Evolutionary conservation across 1,140 invertebrate genomes (phyloP), one percentile per base, ranked within the genome.

Genomic region (Formica selysi): DNA sequence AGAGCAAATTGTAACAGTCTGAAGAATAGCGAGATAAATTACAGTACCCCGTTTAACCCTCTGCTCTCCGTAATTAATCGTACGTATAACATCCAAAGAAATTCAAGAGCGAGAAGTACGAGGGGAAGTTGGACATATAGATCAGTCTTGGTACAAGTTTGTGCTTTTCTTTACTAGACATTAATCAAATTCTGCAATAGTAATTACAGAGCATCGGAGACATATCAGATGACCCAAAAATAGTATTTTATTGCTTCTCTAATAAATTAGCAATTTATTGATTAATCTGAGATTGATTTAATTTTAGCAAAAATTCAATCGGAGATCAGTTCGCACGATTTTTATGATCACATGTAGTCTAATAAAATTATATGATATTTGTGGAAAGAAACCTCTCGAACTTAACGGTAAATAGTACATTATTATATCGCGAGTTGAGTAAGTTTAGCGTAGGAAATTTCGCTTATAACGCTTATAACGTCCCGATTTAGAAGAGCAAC

Each of bases 1-100:
- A 71, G 68, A 44, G 79, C n/a, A 73, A 83, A 83, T 83, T 83
- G 54, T 68, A n/a, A 73, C 79, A n/a, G 67, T 22, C 51, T 59
- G 54, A 71, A 83, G 67, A 73, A 73, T 83, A 83, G 67, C 36
- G 38, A 73, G 68, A 83, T 61, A 83, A 83, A 83, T 83, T 83
- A 32, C 26, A 44, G 38, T 44, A 36, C n/a, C 36, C 68, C 26
- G 10, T 61, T 83, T 73, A 73, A 83, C 68, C 38, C 48, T 38
- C 57, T 80, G 64, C 32, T 76, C n/a, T 51, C 54, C 13, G 67
- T 48, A 83, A 83, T 83, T 83, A 83, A 83, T 83, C 68, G 79
- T 59, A 73, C 67, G 38, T 83, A 83, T 73, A 81, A 71, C 78
- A 71, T 61, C 26, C 32, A 38, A 81, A 83, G 68, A 83, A 83